A percentile compares a stretch with the other conserved stretches of the same genome.
phyloP scores from a whole-genome alignment of 1,140 invertebrate species.

The Ptiloglossa arizonensis region DNA sequence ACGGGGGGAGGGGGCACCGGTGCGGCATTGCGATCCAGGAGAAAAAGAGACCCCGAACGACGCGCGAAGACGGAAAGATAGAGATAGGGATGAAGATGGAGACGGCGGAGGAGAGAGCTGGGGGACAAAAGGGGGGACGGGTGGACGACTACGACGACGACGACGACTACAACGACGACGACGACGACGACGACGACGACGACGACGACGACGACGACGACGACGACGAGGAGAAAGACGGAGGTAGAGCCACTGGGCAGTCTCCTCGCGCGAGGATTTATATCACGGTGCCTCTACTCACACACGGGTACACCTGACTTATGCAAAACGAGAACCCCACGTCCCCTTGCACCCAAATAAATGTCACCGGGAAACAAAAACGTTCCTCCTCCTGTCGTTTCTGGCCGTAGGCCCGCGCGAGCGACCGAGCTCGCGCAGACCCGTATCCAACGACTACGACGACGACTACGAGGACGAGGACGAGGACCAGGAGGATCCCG shows the following conservation, averaged over 20 bases:
- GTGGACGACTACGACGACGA: no score
- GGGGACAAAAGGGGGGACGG: no score
- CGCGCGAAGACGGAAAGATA: slow-evolving; percentile 44
- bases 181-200: no score
- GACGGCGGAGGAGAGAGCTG: slow-evolving; percentile 48
- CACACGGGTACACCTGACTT: slow-evolving; percentile 79
- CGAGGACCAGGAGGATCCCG: slow-evolving; percentile 46
- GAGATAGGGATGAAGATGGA: slow-evolving; percentile 58
- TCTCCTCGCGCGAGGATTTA: slow-evolving; percentile 78
- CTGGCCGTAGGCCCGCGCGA: slow-evolving; percentile 55
- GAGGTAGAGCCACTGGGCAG: slow-evolving; percentile 75
- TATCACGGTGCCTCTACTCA: slow-evolving; percentile 76
- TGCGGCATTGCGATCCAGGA: slow-evolving; percentile 52
- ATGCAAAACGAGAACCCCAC: slow-evolving; percentile 76
- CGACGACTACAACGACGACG: no score
- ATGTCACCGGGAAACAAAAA: slow-evolving; percentile 81
- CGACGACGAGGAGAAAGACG: slow-evolving; percentile 27
- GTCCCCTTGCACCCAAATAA: slow-evolving; percentile 77
- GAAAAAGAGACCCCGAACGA: slow-evolving; percentile 50
- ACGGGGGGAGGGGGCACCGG: neutral
- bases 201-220: no score
- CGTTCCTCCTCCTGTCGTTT: slow-evolving; percentile 70
- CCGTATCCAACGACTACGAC: slow-evolving; percentile 40
- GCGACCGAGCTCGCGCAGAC: slow-evolving; percentile 54
- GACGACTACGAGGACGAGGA: no score